phyloP scores from a whole-genome alignment of 2,797 vertebrate genomes.

The Rallus crepitans region DNA sequence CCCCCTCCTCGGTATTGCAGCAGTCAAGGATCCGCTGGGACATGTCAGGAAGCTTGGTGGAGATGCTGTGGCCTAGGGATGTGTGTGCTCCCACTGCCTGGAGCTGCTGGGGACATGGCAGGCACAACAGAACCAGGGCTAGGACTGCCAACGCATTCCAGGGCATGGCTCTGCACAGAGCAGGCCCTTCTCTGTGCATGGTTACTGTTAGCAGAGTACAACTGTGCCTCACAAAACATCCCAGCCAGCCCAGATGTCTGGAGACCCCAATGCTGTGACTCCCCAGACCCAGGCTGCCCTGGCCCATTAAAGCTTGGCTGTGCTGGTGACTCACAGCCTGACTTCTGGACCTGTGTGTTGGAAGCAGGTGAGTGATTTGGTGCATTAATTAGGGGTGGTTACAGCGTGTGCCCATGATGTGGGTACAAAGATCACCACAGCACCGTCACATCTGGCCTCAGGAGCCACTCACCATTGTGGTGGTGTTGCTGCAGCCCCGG shows the following conservation, averaged over 20 bases:
- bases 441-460: accelerated
- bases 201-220: neutral
- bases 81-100: neutral
- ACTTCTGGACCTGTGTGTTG: neutral
- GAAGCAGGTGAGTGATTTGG: accelerated
- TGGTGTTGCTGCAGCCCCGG: neutral
- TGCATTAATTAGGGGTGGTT: neutral
- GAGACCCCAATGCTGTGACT: too few species aligned
- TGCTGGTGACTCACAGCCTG: neutral
- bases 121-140: neutral
- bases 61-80: neutral
- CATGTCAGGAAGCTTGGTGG: accelerated
- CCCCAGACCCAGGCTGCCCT: neutral
- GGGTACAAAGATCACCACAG: accelerated
- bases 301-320: neutral
- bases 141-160: neutral
- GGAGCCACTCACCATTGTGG: accelerated
- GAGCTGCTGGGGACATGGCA: neutral
- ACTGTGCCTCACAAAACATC: neutral
- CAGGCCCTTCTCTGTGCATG: accelerated
- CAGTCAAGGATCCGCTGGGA: neutral
- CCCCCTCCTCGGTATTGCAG: neutral
- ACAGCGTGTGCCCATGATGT: neutral
- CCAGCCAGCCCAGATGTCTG: neutral
- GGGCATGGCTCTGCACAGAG: accelerated